Conservation (phyloP, 2,113 vertebrate genomes). For the Maccullochella peelii region DNA sequence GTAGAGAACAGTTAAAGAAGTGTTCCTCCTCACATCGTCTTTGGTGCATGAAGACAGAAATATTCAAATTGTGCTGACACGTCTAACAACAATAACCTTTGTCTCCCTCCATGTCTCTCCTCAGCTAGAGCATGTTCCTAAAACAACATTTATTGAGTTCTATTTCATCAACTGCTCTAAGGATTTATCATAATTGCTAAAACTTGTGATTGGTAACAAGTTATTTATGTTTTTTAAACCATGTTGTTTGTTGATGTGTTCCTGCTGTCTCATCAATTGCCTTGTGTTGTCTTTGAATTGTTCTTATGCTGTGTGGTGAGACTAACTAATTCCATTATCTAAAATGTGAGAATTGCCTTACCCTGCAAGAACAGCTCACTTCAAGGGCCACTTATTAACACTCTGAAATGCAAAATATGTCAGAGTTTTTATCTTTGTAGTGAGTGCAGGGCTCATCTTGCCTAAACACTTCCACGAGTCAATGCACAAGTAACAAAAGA, state of each 20-base stretch:
- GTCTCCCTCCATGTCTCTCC: neutral
- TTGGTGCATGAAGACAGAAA: constrained; percentile 22
- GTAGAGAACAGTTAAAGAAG: neutral
- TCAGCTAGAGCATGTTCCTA: neutral
- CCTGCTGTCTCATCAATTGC: neutral
- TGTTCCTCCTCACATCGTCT: neutral
- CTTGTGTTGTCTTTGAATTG: too few species aligned
- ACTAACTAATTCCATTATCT: neutral
- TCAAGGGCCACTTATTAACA: neutral
- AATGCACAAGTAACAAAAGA: neutral
- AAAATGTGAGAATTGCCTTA: neutral
- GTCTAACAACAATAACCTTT: neutral
- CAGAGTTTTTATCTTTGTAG: neutral
- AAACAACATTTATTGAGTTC: neutral
- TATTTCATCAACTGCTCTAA: neutral
- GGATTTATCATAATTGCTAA: neutral
- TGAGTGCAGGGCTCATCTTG: neutral
- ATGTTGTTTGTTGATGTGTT: neutral
- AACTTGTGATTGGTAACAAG: neutral
- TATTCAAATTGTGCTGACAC: constrained; percentile 1
- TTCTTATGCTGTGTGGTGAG: neutral
- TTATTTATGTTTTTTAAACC: neutral
- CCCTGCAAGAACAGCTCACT: too few species aligned
- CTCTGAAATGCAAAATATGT: neutral
- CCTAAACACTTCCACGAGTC: neutral